phyloP scores from a whole-genome alignment of 1,140 invertebrate genomes.

The Hypsibius dujardini region DNA sequence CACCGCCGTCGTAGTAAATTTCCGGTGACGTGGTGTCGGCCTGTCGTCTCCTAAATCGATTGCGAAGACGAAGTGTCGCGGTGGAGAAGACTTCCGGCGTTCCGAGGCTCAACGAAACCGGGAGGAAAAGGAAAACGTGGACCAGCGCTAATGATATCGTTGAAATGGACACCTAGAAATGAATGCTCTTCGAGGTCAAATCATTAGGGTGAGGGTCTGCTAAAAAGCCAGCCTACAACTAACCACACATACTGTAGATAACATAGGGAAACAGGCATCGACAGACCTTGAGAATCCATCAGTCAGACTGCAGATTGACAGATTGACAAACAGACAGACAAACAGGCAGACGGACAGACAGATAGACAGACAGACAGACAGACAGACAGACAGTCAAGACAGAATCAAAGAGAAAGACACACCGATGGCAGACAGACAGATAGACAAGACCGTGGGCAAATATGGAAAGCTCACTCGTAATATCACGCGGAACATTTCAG shows the following conservation, averaged over 20 bases:
- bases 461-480: background rate
- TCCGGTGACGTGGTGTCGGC: background rate
- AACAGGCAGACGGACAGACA: no score
- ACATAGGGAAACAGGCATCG: no score
- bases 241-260: no score
- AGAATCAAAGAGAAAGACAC: background rate
- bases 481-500: background rate
- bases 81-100: background rate
- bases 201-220: background rate
- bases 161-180: background rate
- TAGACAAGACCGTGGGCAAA: background rate
- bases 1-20: background rate
- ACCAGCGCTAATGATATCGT: background rate
- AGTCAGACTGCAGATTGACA: no score
- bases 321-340: no score
- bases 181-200: background rate
- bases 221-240: no score
- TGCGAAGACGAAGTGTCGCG: background rate
- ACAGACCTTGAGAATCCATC: no score
- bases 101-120: background rate
- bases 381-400: no score
- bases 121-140: constrained; percentile 12
- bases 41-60: background rate
- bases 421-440: background rate
- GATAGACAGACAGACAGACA: no score